Evolutionary conservation across 2,888 invertebrate species (phyloP).

Genomic region (Eupithecia vulgata): DNA sequence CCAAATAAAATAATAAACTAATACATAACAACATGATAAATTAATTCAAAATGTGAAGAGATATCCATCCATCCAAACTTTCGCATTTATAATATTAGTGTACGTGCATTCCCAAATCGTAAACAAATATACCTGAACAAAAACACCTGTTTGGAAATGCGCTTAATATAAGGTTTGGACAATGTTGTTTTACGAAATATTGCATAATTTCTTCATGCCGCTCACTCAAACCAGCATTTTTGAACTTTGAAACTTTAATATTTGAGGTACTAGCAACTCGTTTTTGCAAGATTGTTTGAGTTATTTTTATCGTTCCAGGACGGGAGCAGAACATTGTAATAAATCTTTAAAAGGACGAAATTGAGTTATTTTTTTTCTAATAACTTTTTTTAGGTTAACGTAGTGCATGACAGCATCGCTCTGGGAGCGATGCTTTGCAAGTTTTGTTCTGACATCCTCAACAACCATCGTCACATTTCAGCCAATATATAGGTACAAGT

Average conservation of each 20-base stretch:
- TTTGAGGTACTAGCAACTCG: background rate
- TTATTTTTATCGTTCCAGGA: no score
- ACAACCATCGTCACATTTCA: background rate
- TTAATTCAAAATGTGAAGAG: no score
- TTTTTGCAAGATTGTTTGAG: no score
- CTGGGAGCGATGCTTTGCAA: no score
- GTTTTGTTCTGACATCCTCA: background rate
- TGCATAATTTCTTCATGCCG: background rate
- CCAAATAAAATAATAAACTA: no score
- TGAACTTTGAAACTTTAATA: no score
- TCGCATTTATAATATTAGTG: no score
- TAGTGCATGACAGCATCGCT: background rate
- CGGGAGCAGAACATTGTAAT: background rate
- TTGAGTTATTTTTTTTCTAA: background rate
- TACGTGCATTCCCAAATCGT: background rate
- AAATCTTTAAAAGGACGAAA: background rate
- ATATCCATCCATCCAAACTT: no score
- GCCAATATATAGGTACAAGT: background rate
- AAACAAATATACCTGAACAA: background rate
- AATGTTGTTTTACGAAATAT: background rate
- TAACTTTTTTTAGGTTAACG: background rate
- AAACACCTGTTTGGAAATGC: background rate
- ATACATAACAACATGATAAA: no score
- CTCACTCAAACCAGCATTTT: background rate
- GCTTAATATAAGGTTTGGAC: background rate